Evolutionary conservation across 2,113 vertebrate species (phyloP), one percentile per base, ranked within the genome.

Genomic region (Merops nubicus): DNA sequence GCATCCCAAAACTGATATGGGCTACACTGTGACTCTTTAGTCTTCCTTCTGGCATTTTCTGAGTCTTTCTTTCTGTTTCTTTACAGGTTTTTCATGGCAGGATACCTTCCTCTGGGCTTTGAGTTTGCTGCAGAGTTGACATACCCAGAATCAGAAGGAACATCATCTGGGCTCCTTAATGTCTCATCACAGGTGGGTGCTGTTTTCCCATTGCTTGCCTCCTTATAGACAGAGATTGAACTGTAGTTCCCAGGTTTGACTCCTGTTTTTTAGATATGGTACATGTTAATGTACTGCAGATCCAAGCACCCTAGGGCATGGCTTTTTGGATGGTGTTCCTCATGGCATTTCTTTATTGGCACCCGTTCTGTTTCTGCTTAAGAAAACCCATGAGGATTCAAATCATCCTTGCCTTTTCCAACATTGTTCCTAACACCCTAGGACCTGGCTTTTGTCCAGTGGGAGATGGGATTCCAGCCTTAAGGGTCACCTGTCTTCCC

Each of bases 41-140:
- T 88, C 54, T 74, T 77, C 36, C 26, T 88, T 74, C 77, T 86
- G 28, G 15, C 28, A 60, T 20, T 77, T 91, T n/a, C 36, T 57
- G 25, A 92, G 14, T 42, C 29, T 80, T 90, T 43, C 10, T 80
- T 87, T 93, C 69, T 92, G 5, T 89, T 85, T 86, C 47, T 75
- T 87, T 77, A 72, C 85, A 99, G 99, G 62, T 99, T 99, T 97
- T 99, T 99, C 94, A 99, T 99, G 99, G 99, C 99, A 3, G 99
- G 99, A 34, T 99, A 99, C 92, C 98, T 99, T 57, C 99, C 99
- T 0, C 94, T 99, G 91, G 99, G 99, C 47, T 99, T 99, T 95
- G 99, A 99, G 97, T 99, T 99, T 98, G 99, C 99, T 9, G 99
- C 98, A 20, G 99, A 99, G 91, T 97, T 99, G 95, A 99, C 99